These are phyloP conservation scores for Xylocopa sonorina DNA, from an alignment of 1,140 invertebrate species.

Conservation along the genomic window DNA sequence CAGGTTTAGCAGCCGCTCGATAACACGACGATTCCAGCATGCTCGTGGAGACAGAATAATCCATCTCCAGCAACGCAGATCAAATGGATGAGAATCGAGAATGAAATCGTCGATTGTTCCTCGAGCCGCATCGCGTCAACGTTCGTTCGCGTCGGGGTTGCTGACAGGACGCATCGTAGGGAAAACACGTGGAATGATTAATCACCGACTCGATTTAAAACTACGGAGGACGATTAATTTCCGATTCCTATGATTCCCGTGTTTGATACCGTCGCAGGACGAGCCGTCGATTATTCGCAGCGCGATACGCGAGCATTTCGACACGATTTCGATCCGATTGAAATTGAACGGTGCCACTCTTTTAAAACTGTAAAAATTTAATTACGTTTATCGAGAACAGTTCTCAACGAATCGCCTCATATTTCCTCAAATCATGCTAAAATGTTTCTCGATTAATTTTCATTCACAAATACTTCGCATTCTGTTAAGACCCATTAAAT, in stretches of 20 bases:
- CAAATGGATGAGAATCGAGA: not conserved
- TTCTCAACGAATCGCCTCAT: too few relatives aligned
- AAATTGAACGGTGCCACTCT: too few relatives aligned
- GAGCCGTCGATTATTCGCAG: not conserved
- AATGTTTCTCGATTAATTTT: too few relatives aligned
- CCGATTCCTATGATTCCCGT: not conserved
- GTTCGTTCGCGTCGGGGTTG: not conserved
- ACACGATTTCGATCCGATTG: too few relatives aligned
- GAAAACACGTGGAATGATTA: constrained; percentile 8
- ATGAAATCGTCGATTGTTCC: constrained; percentile 10
- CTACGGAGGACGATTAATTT: constrained; percentile 11
- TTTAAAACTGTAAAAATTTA: too few relatives aligned
- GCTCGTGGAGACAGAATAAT: constrained; percentile 7
- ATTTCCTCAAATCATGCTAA: too few relatives aligned
- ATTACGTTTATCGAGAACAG: too few relatives aligned
- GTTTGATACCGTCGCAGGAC: not conserved
- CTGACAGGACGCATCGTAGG: not conserved
- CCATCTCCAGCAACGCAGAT: not conserved
- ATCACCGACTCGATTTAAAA: constrained; percentile 1
- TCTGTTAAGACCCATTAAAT: too few relatives aligned
- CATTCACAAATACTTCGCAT: too few relatives aligned
- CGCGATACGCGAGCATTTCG: too few relatives aligned
- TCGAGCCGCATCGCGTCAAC: not conserved
- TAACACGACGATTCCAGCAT: not conserved
- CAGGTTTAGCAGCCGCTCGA: constrained; percentile 6